Conservation (phyloP, 2,888 invertebrate genomes). For the Agrypnus murinus region DNA sequence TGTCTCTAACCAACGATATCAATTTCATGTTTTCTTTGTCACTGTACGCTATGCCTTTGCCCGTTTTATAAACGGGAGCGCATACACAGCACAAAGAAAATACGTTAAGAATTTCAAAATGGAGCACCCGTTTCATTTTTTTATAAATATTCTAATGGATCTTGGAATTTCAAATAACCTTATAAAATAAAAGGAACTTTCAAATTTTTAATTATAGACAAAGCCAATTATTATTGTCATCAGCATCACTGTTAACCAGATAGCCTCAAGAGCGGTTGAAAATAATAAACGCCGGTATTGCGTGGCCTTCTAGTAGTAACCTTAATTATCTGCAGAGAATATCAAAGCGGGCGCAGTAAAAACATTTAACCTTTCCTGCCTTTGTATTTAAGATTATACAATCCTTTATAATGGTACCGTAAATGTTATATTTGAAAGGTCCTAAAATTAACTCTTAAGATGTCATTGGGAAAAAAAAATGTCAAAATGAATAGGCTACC, state of each 20-base stretch:
- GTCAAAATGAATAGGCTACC: no score
- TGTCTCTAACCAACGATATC: conserved; percentile 33
- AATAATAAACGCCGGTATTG: conserved; percentile 15
- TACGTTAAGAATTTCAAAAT: neutral
- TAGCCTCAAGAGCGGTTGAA: conserved; percentile 17
- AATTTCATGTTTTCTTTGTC: conserved; percentile 36
- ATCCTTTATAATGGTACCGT: no score
- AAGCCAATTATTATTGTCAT: conserved; percentile 1
- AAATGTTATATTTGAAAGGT: no score
- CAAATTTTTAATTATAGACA: neutral
- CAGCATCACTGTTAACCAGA: neutral
- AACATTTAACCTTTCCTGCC: conserved; percentile 16
- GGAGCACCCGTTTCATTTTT: neutral
- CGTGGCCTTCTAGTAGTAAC: conserved; percentile 15
- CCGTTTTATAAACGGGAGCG: conserved; percentile 8
- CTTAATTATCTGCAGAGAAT: conserved; percentile 18
- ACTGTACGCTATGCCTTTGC: conserved; percentile 11
- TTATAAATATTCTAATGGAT: neutral
- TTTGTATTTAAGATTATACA: no score
- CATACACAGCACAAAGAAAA: neutral
- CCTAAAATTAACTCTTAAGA: no score
- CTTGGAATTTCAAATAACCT: no score
- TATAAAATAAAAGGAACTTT: neutral
- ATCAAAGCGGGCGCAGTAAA: conserved; percentile 7
- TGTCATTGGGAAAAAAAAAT: no score